Evolutionary conservation across 2,113 vertebrate genomes (phyloP).

Genomic region (Trematomus loennbergii): DNA sequence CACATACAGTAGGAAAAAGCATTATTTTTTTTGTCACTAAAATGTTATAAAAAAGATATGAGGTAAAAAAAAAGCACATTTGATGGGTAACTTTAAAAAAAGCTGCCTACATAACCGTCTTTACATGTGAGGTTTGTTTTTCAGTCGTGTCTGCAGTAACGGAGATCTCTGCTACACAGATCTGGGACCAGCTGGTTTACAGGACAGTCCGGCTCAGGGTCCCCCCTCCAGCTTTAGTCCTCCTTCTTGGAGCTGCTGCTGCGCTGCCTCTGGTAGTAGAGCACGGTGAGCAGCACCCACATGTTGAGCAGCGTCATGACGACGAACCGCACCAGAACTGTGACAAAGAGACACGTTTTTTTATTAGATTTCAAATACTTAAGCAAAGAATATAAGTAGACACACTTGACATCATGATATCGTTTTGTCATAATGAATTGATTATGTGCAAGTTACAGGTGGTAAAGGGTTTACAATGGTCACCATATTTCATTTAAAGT

Average conservation of each 20-base stretch:
- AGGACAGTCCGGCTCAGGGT: not conserved
- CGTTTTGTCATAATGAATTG: not conserved
- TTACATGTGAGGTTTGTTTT: constrained; percentile 1
- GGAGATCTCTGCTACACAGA: not conserved
- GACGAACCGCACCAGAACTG: constrained; percentile 91
- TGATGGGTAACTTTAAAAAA: constrained; percentile 17
- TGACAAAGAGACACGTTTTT: constrained; percentile 11
- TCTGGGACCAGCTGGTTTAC: not conserved
- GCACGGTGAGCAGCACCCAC: constrained; percentile 90
- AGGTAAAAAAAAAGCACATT: constrained; percentile 41
- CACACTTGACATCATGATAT: not conserved
- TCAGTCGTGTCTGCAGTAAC: not conserved
- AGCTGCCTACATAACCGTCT: constrained; percentile 5
- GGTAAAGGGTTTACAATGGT: not conserved
- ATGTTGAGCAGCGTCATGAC: constrained; percentile 89
- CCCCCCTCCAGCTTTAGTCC: constrained; percentile 53
- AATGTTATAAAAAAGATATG: constrained; percentile 40
- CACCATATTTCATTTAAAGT: not conserved
- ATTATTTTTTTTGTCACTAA: constrained; percentile 13
- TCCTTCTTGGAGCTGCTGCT: constrained; percentile 81
- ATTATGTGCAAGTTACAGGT: not conserved
- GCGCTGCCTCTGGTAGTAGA: constrained; percentile 85
- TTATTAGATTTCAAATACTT: not conserved
- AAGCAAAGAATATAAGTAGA: not conserved
- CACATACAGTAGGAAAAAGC: constrained; percentile 10